Evolutionary conservation across 2,888 invertebrate species (phyloP).

Genomic region (Drosophila cyrtoloma): DNA sequence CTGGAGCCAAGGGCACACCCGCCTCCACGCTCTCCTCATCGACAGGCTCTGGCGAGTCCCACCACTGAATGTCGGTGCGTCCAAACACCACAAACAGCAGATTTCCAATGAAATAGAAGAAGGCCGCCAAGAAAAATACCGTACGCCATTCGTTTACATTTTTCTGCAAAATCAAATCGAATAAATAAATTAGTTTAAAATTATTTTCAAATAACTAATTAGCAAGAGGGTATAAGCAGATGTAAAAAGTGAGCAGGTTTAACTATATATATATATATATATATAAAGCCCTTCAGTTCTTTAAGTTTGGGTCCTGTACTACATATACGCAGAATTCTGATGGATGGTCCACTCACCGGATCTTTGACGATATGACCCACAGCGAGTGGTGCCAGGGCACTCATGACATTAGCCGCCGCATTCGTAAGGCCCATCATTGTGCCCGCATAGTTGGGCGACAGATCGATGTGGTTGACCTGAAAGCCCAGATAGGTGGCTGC

Average conservation of each 20-base stretch:
- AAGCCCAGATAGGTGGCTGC: slow-evolving; percentile 92
- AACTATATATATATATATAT: background rate
- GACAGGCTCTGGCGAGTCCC: slow-evolving; percentile 86
- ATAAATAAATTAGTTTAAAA: background rate
- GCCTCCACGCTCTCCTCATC: slow-evolving; percentile 62
- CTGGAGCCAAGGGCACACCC: slow-evolving; percentile 49
- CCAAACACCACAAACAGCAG: slow-evolving; percentile 87
- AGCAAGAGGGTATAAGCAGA: background rate
- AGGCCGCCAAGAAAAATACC: slow-evolving; percentile 87
- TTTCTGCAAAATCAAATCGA: slow-evolving; percentile 51
- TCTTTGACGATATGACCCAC: slow-evolving; percentile 89
- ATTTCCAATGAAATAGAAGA: slow-evolving; percentile 86
- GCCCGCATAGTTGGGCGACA: slow-evolving; percentile 94
- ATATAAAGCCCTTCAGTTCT: background rate
- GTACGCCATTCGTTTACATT: slow-evolving; percentile 86
- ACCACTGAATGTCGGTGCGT: slow-evolving; percentile 87
- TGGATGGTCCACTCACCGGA: slow-evolving; percentile 86
- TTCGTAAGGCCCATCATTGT: slow-evolving; percentile 95
- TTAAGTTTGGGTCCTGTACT: background rate
- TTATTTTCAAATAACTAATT: background rate
- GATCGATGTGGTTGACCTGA: slow-evolving; percentile 93
- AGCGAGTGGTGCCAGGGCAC: slow-evolving; percentile 91
- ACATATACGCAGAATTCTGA: background rate
- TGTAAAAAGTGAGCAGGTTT: background rate
- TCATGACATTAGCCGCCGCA: slow-evolving; percentile 91